phyloP scores from a whole-genome alignment of 2,113 vertebrate genomes.

The Todiramphus saurophagus region DNA sequence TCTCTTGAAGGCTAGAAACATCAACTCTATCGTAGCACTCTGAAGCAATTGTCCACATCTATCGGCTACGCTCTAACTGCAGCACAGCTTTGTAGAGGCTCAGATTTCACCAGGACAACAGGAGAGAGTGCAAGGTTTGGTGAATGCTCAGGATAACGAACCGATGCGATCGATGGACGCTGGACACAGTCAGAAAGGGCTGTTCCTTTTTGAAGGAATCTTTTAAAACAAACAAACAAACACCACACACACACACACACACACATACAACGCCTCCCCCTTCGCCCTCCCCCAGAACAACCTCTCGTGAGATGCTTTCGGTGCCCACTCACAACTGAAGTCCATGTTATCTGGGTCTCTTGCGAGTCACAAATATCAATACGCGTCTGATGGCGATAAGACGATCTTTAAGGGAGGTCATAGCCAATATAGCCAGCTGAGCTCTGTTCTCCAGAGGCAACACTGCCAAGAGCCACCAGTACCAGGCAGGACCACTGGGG shows the following conservation, averaged over 20 bases:
- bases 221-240: not conserved
- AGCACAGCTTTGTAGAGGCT: conserved; percentile 55
- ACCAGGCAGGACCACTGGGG: conserved; percentile 89
- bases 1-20: conserved; percentile 29
- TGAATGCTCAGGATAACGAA: conserved; percentile 40
- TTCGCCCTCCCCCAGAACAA: conserved; percentile 5
- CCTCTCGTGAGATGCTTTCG: not conserved
- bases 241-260: not conserved
- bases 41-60: conserved; percentile 46
- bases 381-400: conserved; percentile 86
- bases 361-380: conserved; percentile 87
- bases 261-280: not conserved
- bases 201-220: conserved; percentile 1
- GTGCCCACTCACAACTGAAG: conserved; percentile 30
- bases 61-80: conserved; percentile 19
- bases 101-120: conserved; percentile 64
- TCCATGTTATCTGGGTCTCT: conserved; percentile 82
- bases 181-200: conserved; percentile 20
- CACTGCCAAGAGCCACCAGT: conserved; percentile 92
- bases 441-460: conserved; percentile 87
- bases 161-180: conserved; percentile 8
- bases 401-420: conserved; percentile 88
- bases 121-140: conserved; percentile 42
- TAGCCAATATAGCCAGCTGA: conserved; percentile 88
- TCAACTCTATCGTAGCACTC: conserved; percentile 30